Evolutionary conservation across 53 echinoderm and acorn worm genomes (phyloP), one percentile per base, ranked within the genome.

Genomic region (Crossaster papposus): DNA sequence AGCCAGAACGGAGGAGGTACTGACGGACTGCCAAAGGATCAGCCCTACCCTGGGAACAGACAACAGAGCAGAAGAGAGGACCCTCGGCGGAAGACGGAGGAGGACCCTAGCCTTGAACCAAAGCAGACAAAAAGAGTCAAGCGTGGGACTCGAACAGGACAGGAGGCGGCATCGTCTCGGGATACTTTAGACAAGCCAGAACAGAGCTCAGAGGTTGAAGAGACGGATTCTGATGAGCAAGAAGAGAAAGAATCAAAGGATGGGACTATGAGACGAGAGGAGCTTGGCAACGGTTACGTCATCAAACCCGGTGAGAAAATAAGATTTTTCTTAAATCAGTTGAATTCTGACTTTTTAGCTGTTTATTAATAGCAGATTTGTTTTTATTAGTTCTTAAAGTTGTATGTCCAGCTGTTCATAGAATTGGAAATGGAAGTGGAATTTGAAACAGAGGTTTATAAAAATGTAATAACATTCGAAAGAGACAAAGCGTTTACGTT

Each of bases 221-320:
- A 72, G 30, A 26, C 85, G 3, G 88, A 76, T 22, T 15, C 20
- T 77, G 77, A 77, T 51, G 74, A 74, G 30, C 74, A 86, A 54
- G 76, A 75, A 2, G 88, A 77, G 64, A 35, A 30, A 26, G 52
- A 50, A 28, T 20, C 31, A 65, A 70, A 28, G 23, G 28, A 54
- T 51, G 2, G 14, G 11, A 71, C n/a, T 0, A 86, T 37, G 86
- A 54, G 86, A 54, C 51, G 76, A n/a, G 86, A 86, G 58, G 77
- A 62, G 14, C 58, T 63, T 17, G 81, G 81, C 7, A 71, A 30
- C 3, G 91, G 84, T 5, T 91, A 78, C 35, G 91, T 79, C 32
- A 85, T 91, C 23, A 83, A 81, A 72, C 91, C 91, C 76, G 91
- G 91, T 85, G 34, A 89, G 68, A 72, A 55, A 18, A 9, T 18